Conservation (phyloP, 2,797 vertebrate species). For the Manis javanica region DNA sequence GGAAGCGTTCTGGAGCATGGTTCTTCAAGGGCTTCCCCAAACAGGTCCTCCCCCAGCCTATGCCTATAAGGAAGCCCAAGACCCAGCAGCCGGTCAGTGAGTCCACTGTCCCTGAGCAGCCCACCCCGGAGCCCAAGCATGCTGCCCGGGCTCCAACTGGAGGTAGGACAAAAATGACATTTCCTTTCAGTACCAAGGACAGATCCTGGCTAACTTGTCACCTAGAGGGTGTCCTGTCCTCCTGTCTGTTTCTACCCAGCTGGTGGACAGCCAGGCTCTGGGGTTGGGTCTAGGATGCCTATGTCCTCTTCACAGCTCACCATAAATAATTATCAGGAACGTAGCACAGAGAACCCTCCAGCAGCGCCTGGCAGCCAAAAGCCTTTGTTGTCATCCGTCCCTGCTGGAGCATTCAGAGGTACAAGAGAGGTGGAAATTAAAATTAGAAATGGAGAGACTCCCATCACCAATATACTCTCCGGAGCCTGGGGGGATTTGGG, state of each 20-base stretch:
- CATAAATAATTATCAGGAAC: not conserved
- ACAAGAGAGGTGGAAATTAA: not conserved
- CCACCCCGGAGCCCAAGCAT: constrained; percentile 78
- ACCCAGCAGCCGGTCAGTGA: constrained; percentile 72
- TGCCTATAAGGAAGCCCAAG: constrained; percentile 89
- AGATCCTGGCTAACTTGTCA: not conserved
- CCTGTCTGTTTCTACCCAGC: not conserved
- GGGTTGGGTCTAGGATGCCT: not conserved
- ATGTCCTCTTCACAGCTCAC: rapidly evolving
- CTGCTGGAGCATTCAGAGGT: not conserved
- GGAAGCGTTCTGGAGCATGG: constrained; percentile 97
- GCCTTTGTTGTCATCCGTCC: not conserved
- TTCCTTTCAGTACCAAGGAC: not conserved
- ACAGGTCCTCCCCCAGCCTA: constrained; percentile 91
- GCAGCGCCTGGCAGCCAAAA: not conserved
- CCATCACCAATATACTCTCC: not conserved
- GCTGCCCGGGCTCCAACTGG: constrained; percentile 73
- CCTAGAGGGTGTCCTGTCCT: not conserved
- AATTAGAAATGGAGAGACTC: not conserved
- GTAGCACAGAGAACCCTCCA: not conserved
- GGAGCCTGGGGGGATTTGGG: not conserved
- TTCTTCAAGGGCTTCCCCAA: constrained; percentile 96
- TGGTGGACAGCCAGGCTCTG: not conserved
- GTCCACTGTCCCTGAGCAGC: constrained; percentile 60
- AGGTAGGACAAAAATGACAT: constrained; percentile 78